Evolutionary conservation across 2,888 invertebrate species (phyloP), one percentile per base, ranked within the genome.

Genomic region (Heliconius charithonia): DNA sequence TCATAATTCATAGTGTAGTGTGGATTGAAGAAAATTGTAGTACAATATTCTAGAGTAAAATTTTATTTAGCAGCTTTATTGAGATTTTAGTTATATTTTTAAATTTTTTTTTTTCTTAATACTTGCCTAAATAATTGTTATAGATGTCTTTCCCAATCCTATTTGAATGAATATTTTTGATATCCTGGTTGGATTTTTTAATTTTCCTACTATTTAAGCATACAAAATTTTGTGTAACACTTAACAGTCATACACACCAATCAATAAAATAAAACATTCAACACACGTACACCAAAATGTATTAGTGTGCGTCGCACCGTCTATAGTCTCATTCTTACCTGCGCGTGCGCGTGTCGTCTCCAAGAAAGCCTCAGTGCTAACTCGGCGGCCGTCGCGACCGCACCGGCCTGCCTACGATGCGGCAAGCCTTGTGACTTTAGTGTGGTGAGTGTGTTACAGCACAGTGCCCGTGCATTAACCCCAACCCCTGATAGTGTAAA

Each of bases 401-500:
- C 92, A 92, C 90, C 89, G 92, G 93, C 92, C 92, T 87, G 91
- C 91, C 91, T 87, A 92, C 87, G 84, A 94, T 93, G 94, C 89
- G 91, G 90, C 88, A 88, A 87, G 89, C 87, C 85, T 87, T 89
- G 93, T 93, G 92, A 92, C 91, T 91, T 87, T 65, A 90, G 93
- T 94, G 94, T 90, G 88, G 93, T 94, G 94, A 90, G 90, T 88
- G 87, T 92, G 92, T 90, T 89, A 88, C 89, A 92, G 91, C 91
- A 89, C 91, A 92, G 93, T 93, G 93, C 86, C 89, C 91, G 93
- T 93, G 92, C 93, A 85, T 92, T 93, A 92, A 94, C 93, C 93
- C 91, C 92, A 91, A 91, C 91, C 93, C 92, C 90, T 93, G 91
- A 93, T 93, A 93, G 94, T 94, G 94, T 88, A 89, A 92, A 93